Base-by-base conservation (phyloP, 2,113 vertebrate genomes). In the Caloenas nicobarica region DNA sequence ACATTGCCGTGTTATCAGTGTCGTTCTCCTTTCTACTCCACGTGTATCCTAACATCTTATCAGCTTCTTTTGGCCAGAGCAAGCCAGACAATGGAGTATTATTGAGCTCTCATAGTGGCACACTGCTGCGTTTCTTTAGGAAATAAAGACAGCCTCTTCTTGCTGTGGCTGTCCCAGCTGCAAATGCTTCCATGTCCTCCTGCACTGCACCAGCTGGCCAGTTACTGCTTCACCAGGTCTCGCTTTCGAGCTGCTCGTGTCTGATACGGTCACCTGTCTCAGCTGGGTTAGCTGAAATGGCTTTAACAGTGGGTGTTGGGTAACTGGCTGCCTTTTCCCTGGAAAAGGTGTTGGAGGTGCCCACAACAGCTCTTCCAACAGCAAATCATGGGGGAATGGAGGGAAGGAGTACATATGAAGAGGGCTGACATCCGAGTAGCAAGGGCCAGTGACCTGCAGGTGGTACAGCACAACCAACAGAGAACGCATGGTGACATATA, bases 381-480 rank as follows among this genome's bases (percentile, higher is more conserved):
- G 26, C 26, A 89, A 23, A 69, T 72, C 40, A 4, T 61, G 16
- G 24, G 36, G 13, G 50, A 16, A 16, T 4, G 7, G 57, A 68
- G 19, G 3, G 9, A 17, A 10, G 3, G 16, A 73, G 12, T 78
- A 40, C 1, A 0, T 38, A 31, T 34, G 28, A 58, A 42, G 42
- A 82, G 13, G 9, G 7, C 13, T 14, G 18, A 11, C 31, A 1
- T 10, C 17, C 48, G 64, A 84, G 36, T 5, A 70, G 46, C 40
- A 58, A 36, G 10, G 7, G 34, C 25, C n/a, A 44, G 46, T 54
- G 31, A 53, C 31, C 33, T 66, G 64, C 40, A 48, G 42, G 33
- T 72, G 68, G 48, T 76, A 56, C 21, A 8, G 34, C 29, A 36
- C n/a, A 81, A 34, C 24, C 16, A 68, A 11, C 29, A 29, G 50